Conservation (phyloP, 2,113 vertebrate genomes). For the Dissostichus mawsoni region DNA sequence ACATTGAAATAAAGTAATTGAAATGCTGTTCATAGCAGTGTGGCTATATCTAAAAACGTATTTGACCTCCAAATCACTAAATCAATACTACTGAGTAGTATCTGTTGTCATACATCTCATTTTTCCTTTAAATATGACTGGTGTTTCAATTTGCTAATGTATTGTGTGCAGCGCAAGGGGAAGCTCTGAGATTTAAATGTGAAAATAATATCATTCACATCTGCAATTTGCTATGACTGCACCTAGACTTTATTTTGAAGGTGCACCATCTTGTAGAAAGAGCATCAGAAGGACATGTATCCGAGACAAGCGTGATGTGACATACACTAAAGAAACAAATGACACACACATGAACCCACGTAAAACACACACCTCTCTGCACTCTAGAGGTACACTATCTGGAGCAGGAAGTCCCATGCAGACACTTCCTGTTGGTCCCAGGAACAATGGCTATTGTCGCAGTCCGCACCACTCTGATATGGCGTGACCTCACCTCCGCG, state of each 20-base stretch:
- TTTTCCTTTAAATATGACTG: not conserved
- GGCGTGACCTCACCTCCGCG: constrained; percentile 87
- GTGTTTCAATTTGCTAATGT: not conserved
- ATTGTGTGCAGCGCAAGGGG: not conserved
- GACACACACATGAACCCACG: constrained; percentile 38
- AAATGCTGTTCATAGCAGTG: not conserved
- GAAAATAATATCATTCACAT: not conserved
- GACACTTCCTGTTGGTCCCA: constrained; percentile 83
- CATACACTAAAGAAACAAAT: constrained; percentile 43
- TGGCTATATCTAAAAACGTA: not conserved
- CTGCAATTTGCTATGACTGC: not conserved
- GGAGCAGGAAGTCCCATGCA: constrained; percentile 83
- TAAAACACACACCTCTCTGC: constrained; percentile 69
- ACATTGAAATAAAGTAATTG: not conserved
- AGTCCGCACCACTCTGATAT: constrained; percentile 62
- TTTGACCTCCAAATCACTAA: not conserved
- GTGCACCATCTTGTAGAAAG: not conserved
- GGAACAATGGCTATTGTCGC: constrained; percentile 89
- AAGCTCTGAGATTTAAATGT: not conserved
- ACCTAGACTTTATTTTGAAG: constrained; percentile 4
- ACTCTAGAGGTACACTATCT: constrained; percentile 77
- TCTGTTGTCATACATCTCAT: not conserved
- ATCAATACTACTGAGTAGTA: not conserved
- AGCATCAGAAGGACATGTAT: not conserved
- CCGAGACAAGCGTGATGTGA: constrained; percentile 20